Percentiles rank a stretch among this genome's conserved stretches.
phyloP scores from a whole-genome alignment of 2,113 vertebrate genomes.

The Falco punctatus region DNA sequence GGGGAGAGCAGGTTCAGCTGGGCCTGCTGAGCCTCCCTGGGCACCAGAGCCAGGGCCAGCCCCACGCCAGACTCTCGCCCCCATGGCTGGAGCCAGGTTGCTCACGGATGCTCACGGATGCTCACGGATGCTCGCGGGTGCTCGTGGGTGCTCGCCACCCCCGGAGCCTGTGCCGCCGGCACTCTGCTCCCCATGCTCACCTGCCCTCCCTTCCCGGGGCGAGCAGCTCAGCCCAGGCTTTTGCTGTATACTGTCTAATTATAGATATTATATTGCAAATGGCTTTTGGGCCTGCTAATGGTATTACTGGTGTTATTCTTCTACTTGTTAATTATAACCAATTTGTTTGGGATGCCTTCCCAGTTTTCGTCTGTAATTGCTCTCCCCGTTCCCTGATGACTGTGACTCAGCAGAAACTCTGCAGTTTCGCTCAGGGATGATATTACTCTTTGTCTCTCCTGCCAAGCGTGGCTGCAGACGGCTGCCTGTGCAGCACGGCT shows the following conservation, averaged over 20 bases:
- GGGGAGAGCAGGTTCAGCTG: fast-evolving
- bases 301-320: constrained; percentile 49
- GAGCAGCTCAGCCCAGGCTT: not conserved
- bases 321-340: constrained; percentile 63
- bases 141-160: fast-evolving
- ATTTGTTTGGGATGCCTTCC: constrained; percentile 71
- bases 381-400: constrained; percentile 28
- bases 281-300: constrained; percentile 64
- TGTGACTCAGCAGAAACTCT: constrained; percentile 63
- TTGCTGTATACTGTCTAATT: constrained; percentile 1
- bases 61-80: not conserved
- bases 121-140: not conserved
- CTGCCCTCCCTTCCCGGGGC: not conserved
- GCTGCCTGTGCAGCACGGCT: not conserved
- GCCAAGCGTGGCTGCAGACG: constrained; percentile 7
- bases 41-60: not conserved
- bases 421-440: constrained; percentile 56
- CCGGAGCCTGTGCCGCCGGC: fast-evolving
- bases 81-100: not conserved
- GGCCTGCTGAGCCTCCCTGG: fast-evolving
- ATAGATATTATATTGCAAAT: constrained; percentile 52
- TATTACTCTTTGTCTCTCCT: not conserved
- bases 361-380: constrained; percentile 64
- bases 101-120: too few species aligned
- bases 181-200: not conserved